Conservation (phyloP, 2,797 vertebrate genomes). For the Sebastes melanostomus region DNA sequence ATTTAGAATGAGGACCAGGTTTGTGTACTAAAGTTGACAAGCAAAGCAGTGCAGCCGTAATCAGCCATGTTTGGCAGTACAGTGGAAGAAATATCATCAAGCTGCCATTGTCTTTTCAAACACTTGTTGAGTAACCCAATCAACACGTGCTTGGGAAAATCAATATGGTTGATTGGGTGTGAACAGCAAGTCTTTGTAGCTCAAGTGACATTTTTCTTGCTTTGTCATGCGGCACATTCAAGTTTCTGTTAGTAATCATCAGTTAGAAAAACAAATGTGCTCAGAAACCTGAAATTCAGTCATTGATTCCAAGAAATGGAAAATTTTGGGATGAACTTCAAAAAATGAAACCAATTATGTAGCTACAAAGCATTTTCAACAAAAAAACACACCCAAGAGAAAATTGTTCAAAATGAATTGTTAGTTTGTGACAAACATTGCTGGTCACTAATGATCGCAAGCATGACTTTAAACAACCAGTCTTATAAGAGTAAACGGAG, state of each 20-base stretch:
- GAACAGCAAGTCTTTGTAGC: neutral
- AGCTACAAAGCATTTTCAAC: neutral
- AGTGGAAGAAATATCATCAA: neutral
- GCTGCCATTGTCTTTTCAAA: neutral
- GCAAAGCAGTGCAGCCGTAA: neutral
- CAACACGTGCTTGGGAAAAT: neutral
- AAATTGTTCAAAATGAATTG: neutral
- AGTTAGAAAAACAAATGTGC: neutral
- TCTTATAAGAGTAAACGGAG: neutral
- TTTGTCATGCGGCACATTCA: neutral
- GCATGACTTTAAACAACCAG: neutral
- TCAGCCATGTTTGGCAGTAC: neutral
- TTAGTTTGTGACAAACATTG: neutral
- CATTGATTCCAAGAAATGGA: neutral
- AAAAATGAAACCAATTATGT: neutral
- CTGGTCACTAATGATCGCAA: neutral
- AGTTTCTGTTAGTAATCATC: neutral
- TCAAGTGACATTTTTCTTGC: neutral
- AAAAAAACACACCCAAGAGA: neutral
- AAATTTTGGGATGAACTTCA: neutral
- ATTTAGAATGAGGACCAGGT: slow-evolving; percentile 14
- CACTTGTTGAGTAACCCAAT: neutral
- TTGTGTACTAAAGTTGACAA: slow-evolving; percentile 18
- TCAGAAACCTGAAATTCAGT: neutral
- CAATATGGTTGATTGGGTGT: neutral